A percentile compares a stretch with the other conserved stretches of the same genome.
phyloP scores from a whole-genome alignment of 2,888 invertebrate genomes.

The Schizaphis graminum region DNA sequence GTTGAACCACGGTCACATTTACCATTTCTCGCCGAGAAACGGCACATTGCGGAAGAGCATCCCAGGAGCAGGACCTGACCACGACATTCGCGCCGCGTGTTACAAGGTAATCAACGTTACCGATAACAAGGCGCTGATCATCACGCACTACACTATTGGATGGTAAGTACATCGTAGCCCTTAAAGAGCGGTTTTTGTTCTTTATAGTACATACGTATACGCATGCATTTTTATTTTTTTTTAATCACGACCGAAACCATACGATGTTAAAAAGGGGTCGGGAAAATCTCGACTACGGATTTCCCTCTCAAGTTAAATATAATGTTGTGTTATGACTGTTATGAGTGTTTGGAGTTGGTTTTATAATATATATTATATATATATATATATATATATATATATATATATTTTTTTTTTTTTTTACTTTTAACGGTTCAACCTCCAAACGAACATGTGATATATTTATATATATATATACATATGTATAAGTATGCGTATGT shows the following conservation, averaged over 20 bases:
- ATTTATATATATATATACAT: not conserved
- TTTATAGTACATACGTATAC: not conserved
- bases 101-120: slow-evolving; percentile 68
- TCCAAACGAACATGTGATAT: not conserved
- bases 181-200: not conserved
- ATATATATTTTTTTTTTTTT: not conserved
- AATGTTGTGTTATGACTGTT: slow-evolving; percentile 16
- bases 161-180: slow-evolving; percentile 75
- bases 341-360: slow-evolving; percentile 24
- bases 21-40: slow-evolving; percentile 78
- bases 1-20: slow-evolving; percentile 80
- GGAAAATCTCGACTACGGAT: not conserved
- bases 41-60: slow-evolving; percentile 70
- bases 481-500: not conserved
- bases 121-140: slow-evolving; percentile 72
- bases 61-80: slow-evolving; percentile 69
- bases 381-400: not conserved
- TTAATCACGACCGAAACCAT: slow-evolving; percentile 10
- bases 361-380: not conserved
- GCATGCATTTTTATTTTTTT: not conserved
- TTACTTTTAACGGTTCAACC: not conserved
- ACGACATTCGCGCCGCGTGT: slow-evolving; percentile 74
- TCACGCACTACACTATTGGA: slow-evolving; percentile 83
- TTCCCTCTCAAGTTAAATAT: slow-evolving; percentile 32
- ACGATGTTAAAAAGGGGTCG: not conserved